A percentile compares a stretch with the other conserved stretches of the same genome.
Conservation (phyloP, 2,113 vertebrate genomes). For the Pogonocichla stellata region DNA sequence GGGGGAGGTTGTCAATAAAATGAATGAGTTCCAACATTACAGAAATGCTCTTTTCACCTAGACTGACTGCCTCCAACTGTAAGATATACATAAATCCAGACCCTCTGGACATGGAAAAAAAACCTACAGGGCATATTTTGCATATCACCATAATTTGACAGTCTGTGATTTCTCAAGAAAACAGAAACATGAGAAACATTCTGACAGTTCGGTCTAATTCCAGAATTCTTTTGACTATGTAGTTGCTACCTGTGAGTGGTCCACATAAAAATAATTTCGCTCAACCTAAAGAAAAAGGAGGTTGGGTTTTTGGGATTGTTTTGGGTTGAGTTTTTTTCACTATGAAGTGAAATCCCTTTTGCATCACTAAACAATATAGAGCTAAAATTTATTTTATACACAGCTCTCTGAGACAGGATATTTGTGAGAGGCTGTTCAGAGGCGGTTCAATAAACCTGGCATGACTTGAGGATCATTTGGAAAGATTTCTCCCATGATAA, state of each 20-base stretch:
- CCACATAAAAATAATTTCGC: background rate
- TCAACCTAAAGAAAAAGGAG: background rate
- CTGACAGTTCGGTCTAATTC: slow-evolving; percentile 23
- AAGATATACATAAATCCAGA: slow-evolving; percentile 1
- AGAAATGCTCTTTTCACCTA: slow-evolving; percentile 13
- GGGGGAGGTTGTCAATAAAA: background rate
- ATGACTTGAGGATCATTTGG: background rate
- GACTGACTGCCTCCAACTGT: background rate
- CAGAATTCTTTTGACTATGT: background rate
- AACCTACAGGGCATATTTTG: background rate
- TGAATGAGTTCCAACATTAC: background rate
- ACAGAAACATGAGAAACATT: slow-evolving; percentile 38
- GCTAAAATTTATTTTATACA: background rate
- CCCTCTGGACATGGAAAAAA: background rate
- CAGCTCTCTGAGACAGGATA: background rate
- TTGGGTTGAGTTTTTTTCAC: background rate
- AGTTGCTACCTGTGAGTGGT: background rate
- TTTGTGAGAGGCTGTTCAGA: background rate
- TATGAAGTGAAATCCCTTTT: background rate
- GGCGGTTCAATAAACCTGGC: background rate
- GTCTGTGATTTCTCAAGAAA: slow-evolving; percentile 54
- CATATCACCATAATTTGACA: slow-evolving; percentile 4
- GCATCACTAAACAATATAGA: background rate
- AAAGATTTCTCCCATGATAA: background rate
- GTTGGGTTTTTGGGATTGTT: accelerated